Evolutionary conservation across 2,888 invertebrate genomes (phyloP).

Genomic region (Pseudolycoriella hygida): DNA sequence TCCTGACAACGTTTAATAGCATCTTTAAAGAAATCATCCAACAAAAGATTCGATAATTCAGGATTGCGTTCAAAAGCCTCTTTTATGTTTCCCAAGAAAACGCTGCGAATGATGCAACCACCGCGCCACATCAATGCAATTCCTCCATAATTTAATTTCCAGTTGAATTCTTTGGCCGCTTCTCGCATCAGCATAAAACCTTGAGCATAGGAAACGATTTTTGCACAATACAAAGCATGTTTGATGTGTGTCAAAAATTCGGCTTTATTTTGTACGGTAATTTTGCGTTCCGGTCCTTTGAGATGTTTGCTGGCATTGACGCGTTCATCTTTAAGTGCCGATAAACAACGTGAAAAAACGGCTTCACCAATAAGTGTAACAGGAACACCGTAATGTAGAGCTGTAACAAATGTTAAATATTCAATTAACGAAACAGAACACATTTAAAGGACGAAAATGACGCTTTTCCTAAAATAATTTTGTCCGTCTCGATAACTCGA

Average conservation of each 20-base stretch:
- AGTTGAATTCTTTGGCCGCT: conserved; percentile 76
- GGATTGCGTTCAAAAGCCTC: conserved; percentile 83
- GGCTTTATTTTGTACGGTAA: conserved; percentile 53
- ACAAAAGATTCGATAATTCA: conserved; percentile 63
- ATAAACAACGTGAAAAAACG: conserved; percentile 91
- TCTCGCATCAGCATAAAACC: conserved; percentile 91
- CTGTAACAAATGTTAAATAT: too few species aligned
- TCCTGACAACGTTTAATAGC: conserved; percentile 66
- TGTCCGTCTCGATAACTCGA: too few species aligned
- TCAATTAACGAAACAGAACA: too few species aligned
- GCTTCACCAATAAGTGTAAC: conserved; percentile 98
- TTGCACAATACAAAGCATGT: conserved; percentile 89
- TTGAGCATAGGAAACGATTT: conserved; percentile 97
- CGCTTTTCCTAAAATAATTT: too few species aligned
- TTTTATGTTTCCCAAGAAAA: conserved; percentile 81
- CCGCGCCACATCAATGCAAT: conserved; percentile 99
- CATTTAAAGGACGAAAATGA: too few species aligned
- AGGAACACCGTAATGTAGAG: conserved; percentile 89
- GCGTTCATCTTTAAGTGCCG: conserved; percentile 79
- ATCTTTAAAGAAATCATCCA: conserved; percentile 84
- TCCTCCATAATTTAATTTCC: conserved; percentile 94
- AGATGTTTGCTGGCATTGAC: conserved; percentile 62
- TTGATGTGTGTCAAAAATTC: conserved; percentile 69
- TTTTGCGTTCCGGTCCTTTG: conserved; percentile 41
- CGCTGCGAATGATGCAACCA: conserved; percentile 92